These are phyloP conservation scores for Nilaparvata lugens DNA, from an alignment of 1,140 invertebrate species.

Conservation along the genomic window DNA sequence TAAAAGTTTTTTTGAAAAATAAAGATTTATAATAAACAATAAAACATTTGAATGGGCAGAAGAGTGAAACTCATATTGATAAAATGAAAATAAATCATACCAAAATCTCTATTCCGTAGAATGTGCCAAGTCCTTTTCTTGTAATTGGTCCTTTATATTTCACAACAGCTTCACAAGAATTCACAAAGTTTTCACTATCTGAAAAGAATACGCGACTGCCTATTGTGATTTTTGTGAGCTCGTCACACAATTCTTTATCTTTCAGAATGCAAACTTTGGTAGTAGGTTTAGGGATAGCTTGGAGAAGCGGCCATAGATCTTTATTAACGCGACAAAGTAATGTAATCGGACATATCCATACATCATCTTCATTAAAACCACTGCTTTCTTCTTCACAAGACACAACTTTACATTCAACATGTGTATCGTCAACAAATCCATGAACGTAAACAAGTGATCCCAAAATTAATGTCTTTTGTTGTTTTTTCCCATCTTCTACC, in stretches of 20 bases:
- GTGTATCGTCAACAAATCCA: slow-evolving; percentile 10
- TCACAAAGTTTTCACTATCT: slow-evolving; percentile 4
- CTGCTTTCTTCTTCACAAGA: slow-evolving; percentile 12
- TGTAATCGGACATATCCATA: slow-evolving; percentile 19
- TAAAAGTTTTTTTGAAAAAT: no score
- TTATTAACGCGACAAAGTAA: slow-evolving; percentile 20
- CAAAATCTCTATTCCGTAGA: slow-evolving; percentile 30
- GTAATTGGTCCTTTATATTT: slow-evolving; percentile 25
- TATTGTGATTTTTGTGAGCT: slow-evolving; percentile 16
- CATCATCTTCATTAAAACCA: slow-evolving; percentile 19
- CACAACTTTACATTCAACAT: slow-evolving; percentile 19
- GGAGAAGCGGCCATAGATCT: slow-evolving; percentile 19
- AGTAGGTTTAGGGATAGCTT: slow-evolving; percentile 17
- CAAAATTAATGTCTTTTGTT: slow-evolving; percentile 5
- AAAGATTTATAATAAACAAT: background rate
- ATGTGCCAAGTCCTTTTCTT: slow-evolving; percentile 25
- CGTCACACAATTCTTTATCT: slow-evolving; percentile 15
- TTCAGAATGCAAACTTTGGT: slow-evolving; percentile 19
- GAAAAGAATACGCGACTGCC: slow-evolving; percentile 16
- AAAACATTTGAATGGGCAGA: slow-evolving; percentile 1
- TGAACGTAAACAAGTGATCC: slow-evolving; percentile 23
- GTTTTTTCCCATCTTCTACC: background rate
- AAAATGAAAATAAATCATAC: slow-evolving; percentile 19
- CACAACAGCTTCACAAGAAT: slow-evolving; percentile 18
- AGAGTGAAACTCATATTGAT: background rate